These are phyloP conservation scores for Vanessa cardui DNA, from an alignment of 2,888 invertebrate species.

Conservation along the genomic window DNA sequence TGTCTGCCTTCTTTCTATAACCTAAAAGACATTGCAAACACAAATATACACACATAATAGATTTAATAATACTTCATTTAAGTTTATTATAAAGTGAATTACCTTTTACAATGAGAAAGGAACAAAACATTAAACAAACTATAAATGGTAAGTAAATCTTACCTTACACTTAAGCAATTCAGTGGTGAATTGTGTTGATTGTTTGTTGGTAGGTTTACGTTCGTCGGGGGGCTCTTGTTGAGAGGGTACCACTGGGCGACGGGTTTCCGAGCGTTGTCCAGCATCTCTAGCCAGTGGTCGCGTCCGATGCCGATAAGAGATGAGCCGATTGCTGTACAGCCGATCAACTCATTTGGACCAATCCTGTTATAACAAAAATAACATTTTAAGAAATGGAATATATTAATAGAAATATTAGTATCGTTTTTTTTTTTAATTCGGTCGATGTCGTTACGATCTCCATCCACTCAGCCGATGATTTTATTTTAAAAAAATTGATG, in stretches of 20 bases:
- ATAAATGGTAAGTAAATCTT: slow-evolving; percentile 38
- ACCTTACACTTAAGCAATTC: slow-evolving; percentile 88
- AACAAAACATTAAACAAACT: too few relatives aligned
- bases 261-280: slow-evolving; percentile 91
- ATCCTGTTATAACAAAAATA: slow-evolving; percentile 82
- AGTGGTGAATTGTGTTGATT: slow-evolving; percentile 84
- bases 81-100: too few relatives aligned
- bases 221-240: slow-evolving; percentile 86
- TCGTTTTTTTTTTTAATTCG: not conserved
- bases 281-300: slow-evolving; percentile 93
- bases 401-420: not conserved
- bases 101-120: too few relatives aligned
- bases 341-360: slow-evolving; percentile 93
- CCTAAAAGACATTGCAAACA: too few relatives aligned
- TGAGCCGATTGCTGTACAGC: slow-evolving; percentile 91
- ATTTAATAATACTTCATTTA: too few relatives aligned
- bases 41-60: too few relatives aligned
- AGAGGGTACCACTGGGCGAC: slow-evolving; percentile 93
- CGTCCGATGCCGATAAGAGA: slow-evolving; percentile 89
- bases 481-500: too few relatives aligned
- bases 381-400: not conserved
- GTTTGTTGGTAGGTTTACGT: slow-evolving; percentile 78
- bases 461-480: too few relatives aligned
- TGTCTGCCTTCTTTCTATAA: too few relatives aligned
- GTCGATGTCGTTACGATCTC: not conserved